A percentile compares a stretch with the other conserved stretches of the same genome.
phyloP scores from a whole-genome alignment of 1,140 invertebrate species.

The Trachelipus rathkii region DNA sequence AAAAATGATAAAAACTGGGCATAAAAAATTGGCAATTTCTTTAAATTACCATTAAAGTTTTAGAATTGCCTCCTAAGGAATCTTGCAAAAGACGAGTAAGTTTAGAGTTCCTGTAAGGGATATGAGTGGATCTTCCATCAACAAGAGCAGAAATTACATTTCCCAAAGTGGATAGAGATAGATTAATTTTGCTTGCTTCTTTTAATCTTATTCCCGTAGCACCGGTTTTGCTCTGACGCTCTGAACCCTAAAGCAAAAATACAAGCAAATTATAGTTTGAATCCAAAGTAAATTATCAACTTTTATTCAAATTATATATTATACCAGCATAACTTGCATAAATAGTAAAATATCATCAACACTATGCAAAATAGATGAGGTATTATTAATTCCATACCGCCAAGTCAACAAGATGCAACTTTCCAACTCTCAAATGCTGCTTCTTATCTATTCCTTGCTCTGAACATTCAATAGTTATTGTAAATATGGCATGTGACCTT shows the following conservation, averaged over 20 bases:
- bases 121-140: constrained; percentile 87
- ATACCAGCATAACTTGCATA: background rate
- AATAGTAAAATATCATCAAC: background rate
- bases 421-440: constrained; percentile 67
- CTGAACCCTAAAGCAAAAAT: constrained; percentile 61
- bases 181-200: constrained; percentile 93
- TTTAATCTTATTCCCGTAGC: constrained; percentile 80
- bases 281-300: background rate
- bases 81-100: constrained; percentile 87
- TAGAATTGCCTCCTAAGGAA: constrained; percentile 91
- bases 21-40: too few species aligned
- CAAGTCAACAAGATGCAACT: constrained; percentile 77
- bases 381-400: constrained; percentile 57
- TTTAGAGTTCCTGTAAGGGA: constrained; percentile 93
- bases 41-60: constrained; percentile 70
- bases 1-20: too few species aligned
- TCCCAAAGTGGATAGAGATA: constrained; percentile 85
- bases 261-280: background rate
- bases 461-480: constrained; percentile 77
- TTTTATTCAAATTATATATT: background rate
- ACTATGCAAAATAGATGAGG: background rate
- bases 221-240: constrained; percentile 86
- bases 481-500: constrained; percentile 82
- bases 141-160: constrained; percentile 93
- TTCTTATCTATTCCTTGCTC: constrained; percentile 60